Conservation (phyloP, 2,888 invertebrate genomes). For the Cantharis nigra region DNA sequence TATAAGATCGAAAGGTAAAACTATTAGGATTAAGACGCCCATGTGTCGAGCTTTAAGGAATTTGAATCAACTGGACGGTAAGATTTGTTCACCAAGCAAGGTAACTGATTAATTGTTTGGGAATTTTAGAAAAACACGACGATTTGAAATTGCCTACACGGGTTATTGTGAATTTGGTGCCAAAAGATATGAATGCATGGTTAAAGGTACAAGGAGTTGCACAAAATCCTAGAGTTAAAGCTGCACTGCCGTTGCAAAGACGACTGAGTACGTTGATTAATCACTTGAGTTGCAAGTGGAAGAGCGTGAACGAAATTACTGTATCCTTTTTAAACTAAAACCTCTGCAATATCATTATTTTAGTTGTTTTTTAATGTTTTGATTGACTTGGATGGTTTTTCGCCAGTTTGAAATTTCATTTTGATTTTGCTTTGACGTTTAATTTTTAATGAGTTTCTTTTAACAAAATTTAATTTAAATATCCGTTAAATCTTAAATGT, state of each 20-base stretch:
- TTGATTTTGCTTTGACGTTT: neutral
- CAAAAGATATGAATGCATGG: conserved; percentile 80
- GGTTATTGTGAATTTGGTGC: conserved; percentile 74
- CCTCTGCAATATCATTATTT: neutral
- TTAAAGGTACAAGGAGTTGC: conserved; percentile 82
- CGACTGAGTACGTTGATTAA: conserved; percentile 71
- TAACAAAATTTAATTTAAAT: no score
- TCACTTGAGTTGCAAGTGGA: conserved; percentile 80
- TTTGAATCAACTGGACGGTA: conserved; percentile 87
- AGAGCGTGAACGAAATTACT: conserved; percentile 59
- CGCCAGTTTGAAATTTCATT: neutral
- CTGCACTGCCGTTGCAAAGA: conserved; percentile 75
- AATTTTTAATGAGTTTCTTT: no score
- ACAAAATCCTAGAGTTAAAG: conserved; percentile 86
- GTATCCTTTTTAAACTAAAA: conserved; percentile 61
- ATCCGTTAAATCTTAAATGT: no score
- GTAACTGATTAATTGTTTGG: neutral
- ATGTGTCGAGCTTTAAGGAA: conserved; percentile 87
- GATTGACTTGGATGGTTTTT: neutral
- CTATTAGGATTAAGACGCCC: conserved; percentile 87
- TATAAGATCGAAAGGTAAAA: conserved; percentile 82
- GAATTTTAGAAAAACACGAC: conserved; percentile 68
- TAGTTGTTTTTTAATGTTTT: neutral
- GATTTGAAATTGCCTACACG: conserved; percentile 79
- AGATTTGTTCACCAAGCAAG: conserved; percentile 30